phyloP scores from a whole-genome alignment of 2,888 invertebrate species.

The Tinea trinotella region DNA sequence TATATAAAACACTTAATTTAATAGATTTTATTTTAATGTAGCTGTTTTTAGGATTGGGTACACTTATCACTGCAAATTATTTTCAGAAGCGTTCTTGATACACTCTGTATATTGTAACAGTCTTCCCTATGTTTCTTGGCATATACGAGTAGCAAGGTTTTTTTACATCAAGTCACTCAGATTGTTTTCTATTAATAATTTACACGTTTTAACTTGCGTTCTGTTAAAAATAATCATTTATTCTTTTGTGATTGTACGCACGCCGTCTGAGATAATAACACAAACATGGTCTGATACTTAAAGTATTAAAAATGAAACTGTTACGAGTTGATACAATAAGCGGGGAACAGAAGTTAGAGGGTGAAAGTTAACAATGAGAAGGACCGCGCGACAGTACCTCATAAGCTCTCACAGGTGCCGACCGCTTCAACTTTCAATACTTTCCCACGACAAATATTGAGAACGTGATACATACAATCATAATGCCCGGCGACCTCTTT shows the following conservation, averaged over 20 bases:
- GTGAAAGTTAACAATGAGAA: conserved; percentile 38
- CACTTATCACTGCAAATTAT: no score
- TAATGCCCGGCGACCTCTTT: conserved; percentile 2
- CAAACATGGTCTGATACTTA: conserved; percentile 34
- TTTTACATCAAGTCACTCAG: no score
- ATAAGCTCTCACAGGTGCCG: conserved; percentile 52
- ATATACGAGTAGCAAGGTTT: no score
- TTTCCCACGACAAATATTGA: conserved; percentile 33
- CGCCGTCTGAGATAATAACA: not conserved
- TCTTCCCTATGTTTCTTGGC: no score
- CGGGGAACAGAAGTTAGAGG: conserved; percentile 33
- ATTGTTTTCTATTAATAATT: no score
- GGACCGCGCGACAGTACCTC: not conserved
- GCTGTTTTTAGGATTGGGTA: no score
- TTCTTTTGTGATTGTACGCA: not conserved
- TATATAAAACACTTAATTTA: no score
- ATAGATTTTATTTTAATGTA: no score
- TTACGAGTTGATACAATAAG: conserved; percentile 37
- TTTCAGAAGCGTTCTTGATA: no score
- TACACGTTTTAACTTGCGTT: no score
- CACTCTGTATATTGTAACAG: no score
- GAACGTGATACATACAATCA: conserved; percentile 32
- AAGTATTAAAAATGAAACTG: conserved; percentile 24
- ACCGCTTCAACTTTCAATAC: conserved; percentile 38
- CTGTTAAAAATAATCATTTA: not conserved